Base-by-base conservation (phyloP, 2,113 vertebrate genomes). In the Bubo scandiacus region DNA sequence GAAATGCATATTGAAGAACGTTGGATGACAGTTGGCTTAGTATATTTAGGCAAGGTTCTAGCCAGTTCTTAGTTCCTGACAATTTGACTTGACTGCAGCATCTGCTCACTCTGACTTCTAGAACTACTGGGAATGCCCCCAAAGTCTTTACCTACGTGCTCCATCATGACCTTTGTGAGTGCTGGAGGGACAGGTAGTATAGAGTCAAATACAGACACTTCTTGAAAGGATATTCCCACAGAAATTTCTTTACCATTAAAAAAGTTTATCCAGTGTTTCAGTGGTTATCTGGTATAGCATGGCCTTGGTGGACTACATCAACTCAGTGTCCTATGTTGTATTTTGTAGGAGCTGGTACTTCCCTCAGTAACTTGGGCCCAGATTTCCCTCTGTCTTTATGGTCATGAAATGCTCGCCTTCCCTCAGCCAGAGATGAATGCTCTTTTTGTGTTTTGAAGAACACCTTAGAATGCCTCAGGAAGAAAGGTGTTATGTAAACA, bases 101-200 rank as follows among this genome's bases (percentile, higher is more conserved):
- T 96, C 81, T 32, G 5, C 92, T 92, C n/a, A 65, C 26, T 78
- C 16, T 86, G 20, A 77, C 27, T 92, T 85, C 1, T 15, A 12
- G 9, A 2, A 1, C 27, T 58, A 1, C 14, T 54, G 10, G 9
- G 14, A 82, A 27, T 71, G 22, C 9, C 45, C 6, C 12, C 12
- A 10, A 6, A 38, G 27, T n/a, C 15, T 90, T 72, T 57, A 43
- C 5, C 8, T 29, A 3, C 0, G 0, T 79, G 32, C 18, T 86
- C 9, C 22, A 13, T 86, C 45, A 7, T 51, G 34, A 47, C 6
- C 9, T 52, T 42, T 55, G 15, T 72, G 66, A 67, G 11, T 21
- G 11, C 26, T 58, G 45, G 62, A 73, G 36, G 82, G 8, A 30
- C 5, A 3, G 2, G 4, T 67, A n/a, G 42, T 70, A 51, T 0